Percentiles rank a stretch among this genome's conserved stretches.
phyloP scores from a whole-genome alignment of 2,797 vertebrate genomes.

The Myripristis murdjan region DNA sequence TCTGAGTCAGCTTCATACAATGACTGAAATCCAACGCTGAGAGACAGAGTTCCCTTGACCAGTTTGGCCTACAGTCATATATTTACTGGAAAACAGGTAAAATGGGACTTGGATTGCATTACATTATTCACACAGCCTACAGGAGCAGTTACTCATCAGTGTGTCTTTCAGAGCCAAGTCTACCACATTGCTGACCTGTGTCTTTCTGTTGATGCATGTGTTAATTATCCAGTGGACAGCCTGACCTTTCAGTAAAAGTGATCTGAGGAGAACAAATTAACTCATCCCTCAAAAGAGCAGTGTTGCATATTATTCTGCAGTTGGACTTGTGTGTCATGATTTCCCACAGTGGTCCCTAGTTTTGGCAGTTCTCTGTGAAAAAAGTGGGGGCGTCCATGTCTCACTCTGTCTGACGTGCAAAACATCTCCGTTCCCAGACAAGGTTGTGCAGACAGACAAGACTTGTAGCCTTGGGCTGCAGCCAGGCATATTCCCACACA shows the following conservation, averaged over 20 bases:
- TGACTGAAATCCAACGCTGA: slow-evolving; percentile 42
- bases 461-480: slow-evolving; percentile 63
- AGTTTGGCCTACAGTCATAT: background rate
- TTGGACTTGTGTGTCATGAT: slow-evolving; percentile 30
- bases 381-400: slow-evolving; percentile 42
- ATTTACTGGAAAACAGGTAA: slow-evolving; percentile 6
- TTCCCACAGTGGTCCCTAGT: slow-evolving; percentile 31
- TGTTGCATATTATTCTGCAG: slow-evolving; percentile 23
- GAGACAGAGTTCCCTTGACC: slow-evolving; percentile 18
- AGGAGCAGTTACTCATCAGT: background rate
- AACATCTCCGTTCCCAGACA: slow-evolving; percentile 64
- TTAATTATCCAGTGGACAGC: slow-evolving; percentile 17
- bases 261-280: slow-evolving; percentile 11
- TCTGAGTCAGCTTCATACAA: slow-evolving; percentile 63
- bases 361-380: slow-evolving; percentile 40
- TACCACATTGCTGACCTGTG: background rate
- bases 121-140: background rate
- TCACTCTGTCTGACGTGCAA: slow-evolving; percentile 43
- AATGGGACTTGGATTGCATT: background rate
- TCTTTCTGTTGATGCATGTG: slow-evolving; percentile 1
- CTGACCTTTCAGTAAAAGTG: slow-evolving; percentile 13
- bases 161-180: background rate
- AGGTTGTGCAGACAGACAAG: slow-evolving; percentile 69
- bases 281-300: slow-evolving; percentile 11
- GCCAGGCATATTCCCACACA: slow-evolving; percentile 51